Evolutionary conservation across 1,140 invertebrate species (phyloP), one percentile per base, ranked within the genome.

Genomic region (Papilio polyxenes): DNA sequence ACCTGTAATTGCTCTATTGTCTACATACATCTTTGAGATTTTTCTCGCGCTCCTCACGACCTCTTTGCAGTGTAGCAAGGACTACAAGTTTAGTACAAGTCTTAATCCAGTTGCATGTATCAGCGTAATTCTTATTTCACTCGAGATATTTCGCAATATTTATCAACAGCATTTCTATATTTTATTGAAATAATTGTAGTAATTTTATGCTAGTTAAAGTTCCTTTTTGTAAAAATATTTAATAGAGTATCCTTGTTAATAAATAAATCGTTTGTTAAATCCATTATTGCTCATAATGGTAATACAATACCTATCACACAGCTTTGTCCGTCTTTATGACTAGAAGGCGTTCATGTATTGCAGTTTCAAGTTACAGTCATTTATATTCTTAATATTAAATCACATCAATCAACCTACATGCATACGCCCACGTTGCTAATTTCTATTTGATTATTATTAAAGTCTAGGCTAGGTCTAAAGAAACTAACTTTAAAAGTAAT

Each of bases 1-100:
- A 62, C 59, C 59, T 5, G 59, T 62, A 62, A 62, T 62, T 62
- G 59, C n/a, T 62, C 59, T 62, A 62, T 62, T 62, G 59, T 62
- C 59, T 62, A 62, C n/a, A 23, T 62, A 59, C 56, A 62, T 23
- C 59, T 62, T 62, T 62, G 59, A 20, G n/a, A 23, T 23, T 23
- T 62, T 62, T 62, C 23, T 62, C 59, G 17, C 1, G 8, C 59
- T 62, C n/a, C 59, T 62, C 23, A 20, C 20, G 59, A 23, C 59
- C n/a, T 62, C 59, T 62, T 62, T 20, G 59, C 6, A 62, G 59
- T 62, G 7, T 62, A 62, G 20, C 59, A 62, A 62, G 59, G 59
- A 62, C 59, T 62, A 62, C 59, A 62, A 62, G n/a, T n/a, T n/a
- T n/a, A n/a, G n/a, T n/a, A n/a, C n/a, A n/a, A n/a, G 59, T 62